Evolutionary conservation across 2,113 vertebrate genomes (phyloP).

Genomic region (Oryzias javanicus): DNA sequence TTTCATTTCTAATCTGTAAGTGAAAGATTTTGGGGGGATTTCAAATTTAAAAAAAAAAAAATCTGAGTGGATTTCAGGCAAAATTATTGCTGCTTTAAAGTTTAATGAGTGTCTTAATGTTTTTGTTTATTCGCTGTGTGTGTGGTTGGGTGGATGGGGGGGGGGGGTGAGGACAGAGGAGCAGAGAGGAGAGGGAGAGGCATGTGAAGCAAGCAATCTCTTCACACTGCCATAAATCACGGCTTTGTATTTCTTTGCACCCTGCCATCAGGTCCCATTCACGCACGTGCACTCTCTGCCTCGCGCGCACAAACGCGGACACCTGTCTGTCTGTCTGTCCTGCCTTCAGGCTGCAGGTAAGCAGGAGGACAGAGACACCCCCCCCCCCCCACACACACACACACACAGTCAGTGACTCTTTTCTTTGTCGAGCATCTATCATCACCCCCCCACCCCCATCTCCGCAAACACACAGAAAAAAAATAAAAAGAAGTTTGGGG

Average conservation of each 20-base stretch:
- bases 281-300: slow-evolving; percentile 60
- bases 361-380: slow-evolving; percentile 51
- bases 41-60: no score
- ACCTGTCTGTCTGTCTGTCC: slow-evolving; percentile 29
- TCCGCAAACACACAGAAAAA: slow-evolving; percentile 24
- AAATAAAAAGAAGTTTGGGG: slow-evolving; percentile 5
- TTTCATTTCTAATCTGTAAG: no score
- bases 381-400: slow-evolving; percentile 9
- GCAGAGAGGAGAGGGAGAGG: slow-evolving; percentile 37
- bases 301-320: slow-evolving; percentile 4
- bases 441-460: slow-evolving; percentile 37
- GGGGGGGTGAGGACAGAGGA: slow-evolving; percentile 4
- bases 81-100: no score
- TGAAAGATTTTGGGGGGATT: no score
- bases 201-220: slow-evolving; percentile 82
- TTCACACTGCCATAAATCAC: slow-evolving; percentile 87
- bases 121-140: slow-evolving; percentile 33
- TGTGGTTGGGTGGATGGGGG: neutral
- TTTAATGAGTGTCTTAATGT: neutral
- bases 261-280: slow-evolving; percentile 73
- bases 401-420: slow-evolving; percentile 42
- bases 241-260: slow-evolving; percentile 78
- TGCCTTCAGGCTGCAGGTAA: slow-evolving; percentile 18
- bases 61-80: no score
- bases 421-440: slow-evolving; percentile 65